phyloP scores from a whole-genome alignment of 2,113 vertebrate species.

The Nothobranchius furzeri region DNA sequence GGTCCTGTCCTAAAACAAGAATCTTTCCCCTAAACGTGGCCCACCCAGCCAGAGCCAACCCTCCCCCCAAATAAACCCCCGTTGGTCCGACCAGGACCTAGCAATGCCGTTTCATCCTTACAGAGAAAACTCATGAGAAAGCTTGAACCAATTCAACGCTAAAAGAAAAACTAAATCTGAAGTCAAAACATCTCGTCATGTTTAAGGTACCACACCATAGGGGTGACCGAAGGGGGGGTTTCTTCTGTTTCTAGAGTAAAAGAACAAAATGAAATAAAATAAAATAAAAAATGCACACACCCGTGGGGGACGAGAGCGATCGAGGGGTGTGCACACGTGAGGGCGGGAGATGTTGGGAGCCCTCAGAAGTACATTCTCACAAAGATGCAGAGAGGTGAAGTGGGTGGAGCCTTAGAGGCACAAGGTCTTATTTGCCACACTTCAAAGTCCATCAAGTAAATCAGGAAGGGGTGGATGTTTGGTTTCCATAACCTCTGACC shows the following conservation, averaged over 20 bases:
- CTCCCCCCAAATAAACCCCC: slow-evolving; percentile 79
- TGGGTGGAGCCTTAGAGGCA: slow-evolving; percentile 47
- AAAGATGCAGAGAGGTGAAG: slow-evolving; percentile 83
- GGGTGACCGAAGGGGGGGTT: slow-evolving; percentile 79
- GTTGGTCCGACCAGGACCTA: slow-evolving; percentile 81
- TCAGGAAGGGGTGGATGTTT: slow-evolving; percentile 58
- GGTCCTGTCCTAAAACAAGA: slow-evolving; percentile 79
- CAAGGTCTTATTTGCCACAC: slow-evolving; percentile 39
- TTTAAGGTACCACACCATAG: slow-evolving; percentile 87
- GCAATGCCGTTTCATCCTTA: slow-evolving; percentile 85
- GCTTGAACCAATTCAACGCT: slow-evolving; percentile 85
- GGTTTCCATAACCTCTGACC: slow-evolving; percentile 61
- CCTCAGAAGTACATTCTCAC: slow-evolving; percentile 92
- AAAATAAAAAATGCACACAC: slow-evolving; percentile 39
- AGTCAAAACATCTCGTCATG: slow-evolving; percentile 79
- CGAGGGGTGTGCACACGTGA: slow-evolving; percentile 54
- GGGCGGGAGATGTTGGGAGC: slow-evolving; percentile 81
- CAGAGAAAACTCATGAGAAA: slow-evolving; percentile 84
- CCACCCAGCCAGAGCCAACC: slow-evolving; percentile 65
- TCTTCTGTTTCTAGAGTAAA: slow-evolving; percentile 54
- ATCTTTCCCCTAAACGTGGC: slow-evolving; percentile 68
- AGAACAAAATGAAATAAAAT: slow-evolving; percentile 15
- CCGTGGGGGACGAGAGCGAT: slow-evolving; percentile 47
- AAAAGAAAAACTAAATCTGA: slow-evolving; percentile 74
- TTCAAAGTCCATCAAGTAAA: slow-evolving; percentile 55